Percentiles rank a stretch among this genome's conserved stretches.
Conservation (phyloP, 2,797 vertebrate species). For the Tinamus major region DNA sequence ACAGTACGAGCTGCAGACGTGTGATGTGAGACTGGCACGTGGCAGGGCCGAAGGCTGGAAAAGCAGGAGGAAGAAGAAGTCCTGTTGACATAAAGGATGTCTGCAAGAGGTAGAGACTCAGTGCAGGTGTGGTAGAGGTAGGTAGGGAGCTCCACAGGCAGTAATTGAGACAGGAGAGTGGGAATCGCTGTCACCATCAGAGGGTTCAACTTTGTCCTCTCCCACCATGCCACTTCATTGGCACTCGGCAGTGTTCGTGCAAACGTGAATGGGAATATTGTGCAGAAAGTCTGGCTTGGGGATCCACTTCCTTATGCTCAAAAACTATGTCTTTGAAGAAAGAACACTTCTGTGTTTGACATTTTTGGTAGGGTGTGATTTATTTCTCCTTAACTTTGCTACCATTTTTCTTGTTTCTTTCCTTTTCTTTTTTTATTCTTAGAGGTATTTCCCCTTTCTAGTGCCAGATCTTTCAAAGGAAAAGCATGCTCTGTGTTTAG, state of each 20-base stretch:
- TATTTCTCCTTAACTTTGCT: neutral
- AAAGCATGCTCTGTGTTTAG: constrained; percentile 57
- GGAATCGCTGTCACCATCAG: neutral
- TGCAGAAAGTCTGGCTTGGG: neutral
- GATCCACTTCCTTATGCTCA: neutral
- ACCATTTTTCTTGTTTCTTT: neutral
- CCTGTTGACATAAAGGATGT: neutral
- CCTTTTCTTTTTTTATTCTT: neutral
- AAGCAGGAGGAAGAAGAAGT: neutral
- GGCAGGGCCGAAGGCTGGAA: neutral
- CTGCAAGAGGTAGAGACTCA: neutral
- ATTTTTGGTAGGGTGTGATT: constrained; percentile 19
- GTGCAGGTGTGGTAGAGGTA: neutral
- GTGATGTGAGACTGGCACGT: fast-evolving
- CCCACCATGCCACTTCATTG: neutral
- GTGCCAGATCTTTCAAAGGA: constrained; percentile 52
- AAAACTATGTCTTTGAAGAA: neutral
- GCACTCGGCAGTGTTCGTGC: neutral
- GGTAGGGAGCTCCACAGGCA: neutral
- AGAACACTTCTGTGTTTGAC: neutral
- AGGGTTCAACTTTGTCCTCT: neutral
- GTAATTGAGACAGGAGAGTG: neutral
- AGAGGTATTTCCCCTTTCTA: neutral
- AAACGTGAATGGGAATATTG: neutral
- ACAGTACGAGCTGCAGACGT: fast-evolving